A percentile compares a stretch with the other conserved stretches of the same genome.
phyloP scores from a whole-genome alignment of 2,113 vertebrate genomes.

The Mystacornis crossleyi region DNA sequence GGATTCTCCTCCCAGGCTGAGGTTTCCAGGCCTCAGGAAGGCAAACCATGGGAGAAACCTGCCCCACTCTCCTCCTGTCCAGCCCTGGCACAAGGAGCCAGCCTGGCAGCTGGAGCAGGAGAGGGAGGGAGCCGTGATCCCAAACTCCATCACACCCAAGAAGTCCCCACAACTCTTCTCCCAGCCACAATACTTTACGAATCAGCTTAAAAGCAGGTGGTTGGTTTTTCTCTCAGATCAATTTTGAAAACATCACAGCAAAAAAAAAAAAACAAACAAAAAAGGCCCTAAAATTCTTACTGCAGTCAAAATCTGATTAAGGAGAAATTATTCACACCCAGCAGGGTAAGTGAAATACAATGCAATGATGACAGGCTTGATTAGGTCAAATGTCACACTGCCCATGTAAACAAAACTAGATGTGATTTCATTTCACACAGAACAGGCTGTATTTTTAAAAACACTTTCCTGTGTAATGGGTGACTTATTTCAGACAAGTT shows the following conservation, averaged over 20 bases:
- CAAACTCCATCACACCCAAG: neutral
- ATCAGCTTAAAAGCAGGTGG: neutral
- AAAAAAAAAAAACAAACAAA: too few species aligned
- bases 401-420: neutral
- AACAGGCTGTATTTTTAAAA: neutral
- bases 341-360: neutral
- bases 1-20: neutral
- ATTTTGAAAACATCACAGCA: neutral
- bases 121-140: neutral
- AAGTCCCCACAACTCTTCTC: neutral
- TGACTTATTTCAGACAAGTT: neutral
- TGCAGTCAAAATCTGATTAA: neutral
- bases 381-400: neutral
- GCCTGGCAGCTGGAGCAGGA: neutral
- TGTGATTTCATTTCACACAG: neutral
- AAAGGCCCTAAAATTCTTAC: neutral
- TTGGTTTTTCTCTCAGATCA: neutral
- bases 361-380: neutral
- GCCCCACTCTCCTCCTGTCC: accelerated
- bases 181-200: neutral
- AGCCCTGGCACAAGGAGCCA: neutral
- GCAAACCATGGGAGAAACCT: neutral
- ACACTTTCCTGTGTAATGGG: neutral
- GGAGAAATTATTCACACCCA: neutral
- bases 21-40: neutral